Percentiles rank a stretch among this genome's conserved stretches.
Evolutionary conservation across 2,888 invertebrate genomes (phyloP).

Genomic region (Heteromyza rotundicornis): DNA sequence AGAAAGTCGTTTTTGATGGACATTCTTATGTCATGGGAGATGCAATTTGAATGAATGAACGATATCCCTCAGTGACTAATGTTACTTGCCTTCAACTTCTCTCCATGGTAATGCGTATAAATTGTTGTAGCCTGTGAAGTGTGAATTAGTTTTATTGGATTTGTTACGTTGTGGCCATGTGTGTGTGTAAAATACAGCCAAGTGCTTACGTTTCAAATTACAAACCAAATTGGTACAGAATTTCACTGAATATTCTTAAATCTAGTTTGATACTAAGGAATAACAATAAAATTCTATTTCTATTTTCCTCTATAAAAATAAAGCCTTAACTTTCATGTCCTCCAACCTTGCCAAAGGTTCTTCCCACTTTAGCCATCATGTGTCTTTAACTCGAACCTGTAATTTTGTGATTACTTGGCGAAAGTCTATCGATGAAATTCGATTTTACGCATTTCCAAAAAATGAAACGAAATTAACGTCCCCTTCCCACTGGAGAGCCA

Average conservation of each 20-base stretch:
- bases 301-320: too few relatives aligned
- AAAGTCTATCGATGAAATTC: constrained; percentile 19
- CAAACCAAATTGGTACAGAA: neutral
- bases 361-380: too few relatives aligned
- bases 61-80: constrained; percentile 28
- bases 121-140: constrained; percentile 23
- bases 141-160: constrained; percentile 25
- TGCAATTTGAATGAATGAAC: neutral
- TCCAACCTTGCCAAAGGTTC: too few relatives aligned
- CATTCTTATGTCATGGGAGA: constrained; percentile 14
- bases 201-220: neutral
- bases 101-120: constrained; percentile 27
- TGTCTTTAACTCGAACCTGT: constrained; percentile 4
- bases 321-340: too few relatives aligned
- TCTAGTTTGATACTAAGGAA: too few relatives aligned
- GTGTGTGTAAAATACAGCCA: neutral
- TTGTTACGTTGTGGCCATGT: neutral
- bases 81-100: constrained; percentile 20
- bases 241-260: too few relatives aligned
- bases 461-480: constrained; percentile 8
- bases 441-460: constrained; percentile 21
- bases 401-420: constrained; percentile 13
- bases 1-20: constrained; percentile 23
- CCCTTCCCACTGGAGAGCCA: neutral
- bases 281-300: too few relatives aligned